Conservation (phyloP, 2,888 invertebrate species). For the Danaus chrysippus region DNA sequence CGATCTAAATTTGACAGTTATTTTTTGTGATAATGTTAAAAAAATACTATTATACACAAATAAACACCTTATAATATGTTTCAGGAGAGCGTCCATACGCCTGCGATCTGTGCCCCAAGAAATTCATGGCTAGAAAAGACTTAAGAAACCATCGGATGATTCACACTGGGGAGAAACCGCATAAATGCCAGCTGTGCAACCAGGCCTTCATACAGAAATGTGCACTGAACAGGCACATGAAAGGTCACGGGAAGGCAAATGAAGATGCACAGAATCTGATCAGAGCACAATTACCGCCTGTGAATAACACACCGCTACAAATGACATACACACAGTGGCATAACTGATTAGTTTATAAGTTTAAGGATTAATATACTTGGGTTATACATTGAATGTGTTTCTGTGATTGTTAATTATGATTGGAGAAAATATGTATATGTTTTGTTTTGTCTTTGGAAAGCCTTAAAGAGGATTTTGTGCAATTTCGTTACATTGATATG, state of each 20-base stretch:
- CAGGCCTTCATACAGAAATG: constrained; percentile 96
- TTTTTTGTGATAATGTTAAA: not conserved
- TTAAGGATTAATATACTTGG: constrained; percentile 3
- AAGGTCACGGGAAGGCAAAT: constrained; percentile 58
- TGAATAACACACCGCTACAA: constrained; percentile 23
- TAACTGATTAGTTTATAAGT: constrained; percentile 26
- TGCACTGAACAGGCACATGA: constrained; percentile 96
- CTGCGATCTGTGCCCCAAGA: constrained; percentile 93
- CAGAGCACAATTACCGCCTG: constrained; percentile 27
- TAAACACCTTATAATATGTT: not conserved
- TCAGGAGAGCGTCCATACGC: constrained; percentile 86
- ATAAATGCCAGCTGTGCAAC: constrained; percentile 92
- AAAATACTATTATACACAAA: not conserved
- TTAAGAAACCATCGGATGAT: constrained; percentile 95
- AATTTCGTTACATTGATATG: too few species aligned
- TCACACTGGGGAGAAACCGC: constrained; percentile 94
- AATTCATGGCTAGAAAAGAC: constrained; percentile 94
- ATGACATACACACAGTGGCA: constrained; percentile 34
- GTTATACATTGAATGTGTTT: too few species aligned
- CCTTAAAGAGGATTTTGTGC: too few species aligned
- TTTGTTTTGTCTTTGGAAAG: too few species aligned
- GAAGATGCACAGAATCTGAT: constrained; percentile 31
- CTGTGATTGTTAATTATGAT: too few species aligned
- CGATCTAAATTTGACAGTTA: not conserved
- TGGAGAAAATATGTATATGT: too few species aligned